Conservation (phyloP, 2,797 vertebrate species). For the Australoheros facetus region DNA sequence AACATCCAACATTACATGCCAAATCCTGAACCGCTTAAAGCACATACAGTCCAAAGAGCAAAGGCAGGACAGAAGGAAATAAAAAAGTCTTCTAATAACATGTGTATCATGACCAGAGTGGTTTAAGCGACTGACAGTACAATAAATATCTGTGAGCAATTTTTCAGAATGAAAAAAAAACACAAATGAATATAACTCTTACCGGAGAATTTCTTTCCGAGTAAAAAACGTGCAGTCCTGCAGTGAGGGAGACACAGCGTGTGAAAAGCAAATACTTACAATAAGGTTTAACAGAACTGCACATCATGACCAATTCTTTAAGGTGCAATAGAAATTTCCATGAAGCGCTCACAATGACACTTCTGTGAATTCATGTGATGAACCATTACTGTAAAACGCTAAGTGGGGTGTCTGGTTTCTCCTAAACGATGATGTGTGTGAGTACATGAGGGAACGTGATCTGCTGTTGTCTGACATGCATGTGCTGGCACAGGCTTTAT, state of each 20-base stretch:
- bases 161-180: background rate
- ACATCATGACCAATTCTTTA: background rate
- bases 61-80: background rate
- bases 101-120: background rate
- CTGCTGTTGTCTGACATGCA: slow-evolving; percentile 57
- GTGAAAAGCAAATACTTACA: slow-evolving; percentile 6
- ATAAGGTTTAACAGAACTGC: background rate
- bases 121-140: background rate
- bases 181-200: slow-evolving; percentile 49
- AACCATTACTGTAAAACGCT: slow-evolving; percentile 20
- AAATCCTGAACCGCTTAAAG: background rate
- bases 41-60: background rate
- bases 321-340: background rate
- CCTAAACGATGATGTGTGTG: slow-evolving; percentile 42
- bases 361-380: slow-evolving; percentile 21
- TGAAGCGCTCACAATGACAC: slow-evolving; percentile 17
- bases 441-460: slow-evolving; percentile 57
- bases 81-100: background rate
- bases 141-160: background rate
- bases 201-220: slow-evolving; percentile 98
- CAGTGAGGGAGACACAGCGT: slow-evolving; percentile 49
- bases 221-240: slow-evolving; percentile 99
- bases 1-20: background rate
- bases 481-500: slow-evolving; percentile 42
- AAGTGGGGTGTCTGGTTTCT: slow-evolving; percentile 53